Evolutionary conservation across 2,888 invertebrate species (phyloP), one percentile per base, ranked within the genome.

Genomic region (Endomychus coccineus): DNA sequence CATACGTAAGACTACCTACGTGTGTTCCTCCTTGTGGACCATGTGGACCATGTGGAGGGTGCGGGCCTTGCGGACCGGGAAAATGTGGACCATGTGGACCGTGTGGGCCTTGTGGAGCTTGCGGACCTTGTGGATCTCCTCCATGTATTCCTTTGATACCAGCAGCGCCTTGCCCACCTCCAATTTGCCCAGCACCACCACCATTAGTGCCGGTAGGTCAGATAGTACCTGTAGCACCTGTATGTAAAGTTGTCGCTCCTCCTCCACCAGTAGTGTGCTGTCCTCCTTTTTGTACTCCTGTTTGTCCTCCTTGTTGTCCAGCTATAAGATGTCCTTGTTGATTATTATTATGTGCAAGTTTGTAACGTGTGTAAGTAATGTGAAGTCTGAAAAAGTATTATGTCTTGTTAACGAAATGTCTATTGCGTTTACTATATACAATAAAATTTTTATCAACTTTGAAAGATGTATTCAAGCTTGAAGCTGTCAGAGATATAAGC

Each of bases 31-130:
- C 50, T 15, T 40, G 40, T 30, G 36, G 36, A 22, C 58, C 58
- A 3, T 52, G 50, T 36, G 52, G 56, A n/a, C 56, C 57, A 4
- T 41, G 56, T 14, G 45, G 56, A 15, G 51, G 55, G 4, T 50
- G 51, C 38, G 52, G 54, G 11, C 56, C 58, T 9, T 56, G 56
- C 40, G 56, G 56, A 19, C 57, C 59, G 3, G 58, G 55, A 17
- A 56, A 57, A 5, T 49, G 50, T 27, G 54, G 55, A 11, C 43
- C 48, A 4, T 54, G 55, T 30, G 55, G 55, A 19, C 56, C 57
- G 4, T 48, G 57, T n/a, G 56, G 54, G 12, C 27, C 35, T 7
- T 24, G 36, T 19, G 11, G 24, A 22, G 23, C 37, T 24, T 30
- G 39, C 27, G 54, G 54, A 17, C 36, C 40, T 27, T 40, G 40